Evolutionary conservation across 2,113 vertebrate genomes (phyloP).

Genomic region (Copsychus sechellarum): DNA sequence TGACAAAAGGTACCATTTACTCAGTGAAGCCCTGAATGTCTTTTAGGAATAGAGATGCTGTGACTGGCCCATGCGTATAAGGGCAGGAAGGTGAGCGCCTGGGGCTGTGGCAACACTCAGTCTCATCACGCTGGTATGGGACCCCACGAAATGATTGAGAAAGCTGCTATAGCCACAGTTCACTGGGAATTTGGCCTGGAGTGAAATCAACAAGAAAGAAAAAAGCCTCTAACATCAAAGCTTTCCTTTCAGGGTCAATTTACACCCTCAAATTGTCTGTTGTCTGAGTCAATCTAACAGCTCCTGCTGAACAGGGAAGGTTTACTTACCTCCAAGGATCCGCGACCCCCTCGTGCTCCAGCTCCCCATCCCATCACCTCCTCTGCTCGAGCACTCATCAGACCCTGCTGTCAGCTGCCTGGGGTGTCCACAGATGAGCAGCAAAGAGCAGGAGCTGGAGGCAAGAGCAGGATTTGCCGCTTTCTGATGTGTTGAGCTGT

Average conservation of each 20-base stretch:
- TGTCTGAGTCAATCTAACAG: constrained; percentile 18
- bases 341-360: neutral
- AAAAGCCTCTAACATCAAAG: constrained; percentile 43
- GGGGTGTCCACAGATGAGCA: neutral
- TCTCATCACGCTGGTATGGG: constrained; percentile 31
- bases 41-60: neutral
- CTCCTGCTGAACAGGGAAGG: neutral
- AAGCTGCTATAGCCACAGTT: constrained; percentile 5
- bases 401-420: neutral
- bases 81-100: constrained; percentile 8
- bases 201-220: constrained; percentile 22
- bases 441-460: neutral
- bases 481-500: constrained; percentile 36
- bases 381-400: neutral
- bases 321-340: neutral
- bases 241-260: constrained; percentile 47
- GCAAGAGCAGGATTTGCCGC: neutral
- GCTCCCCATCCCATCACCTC: neutral
- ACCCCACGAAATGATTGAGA: constrained; percentile 4
- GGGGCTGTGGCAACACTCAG: neutral
- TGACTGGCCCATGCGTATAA: neutral
- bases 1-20: neutral
- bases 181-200: constrained; percentile 41
- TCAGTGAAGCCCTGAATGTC: neutral
- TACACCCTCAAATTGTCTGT: constrained; percentile 16